Conservation (phyloP, 2,888 invertebrate species). For the Leptothorax acervorum region DNA sequence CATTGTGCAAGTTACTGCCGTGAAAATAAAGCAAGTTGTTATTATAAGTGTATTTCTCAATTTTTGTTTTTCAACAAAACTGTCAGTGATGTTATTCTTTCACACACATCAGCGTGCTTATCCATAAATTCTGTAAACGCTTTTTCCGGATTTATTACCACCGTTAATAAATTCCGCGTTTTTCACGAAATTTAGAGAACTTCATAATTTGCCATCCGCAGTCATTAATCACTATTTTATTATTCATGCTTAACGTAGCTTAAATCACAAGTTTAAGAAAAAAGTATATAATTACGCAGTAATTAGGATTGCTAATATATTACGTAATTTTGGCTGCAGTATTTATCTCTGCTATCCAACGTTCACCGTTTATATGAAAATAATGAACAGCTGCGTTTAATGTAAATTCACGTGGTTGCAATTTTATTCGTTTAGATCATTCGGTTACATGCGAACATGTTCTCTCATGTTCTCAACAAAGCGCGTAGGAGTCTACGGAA, state of each 20-base stretch:
- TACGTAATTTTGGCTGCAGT: neutral
- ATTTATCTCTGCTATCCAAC: conserved; percentile 8
- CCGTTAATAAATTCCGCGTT: neutral
- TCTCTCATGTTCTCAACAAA: conserved; percentile 11
- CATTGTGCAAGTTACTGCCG: neutral
- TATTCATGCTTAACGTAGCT: conserved; percentile 7
- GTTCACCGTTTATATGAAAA: neutral
- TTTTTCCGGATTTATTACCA: conserved; percentile 20
- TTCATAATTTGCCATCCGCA: neutral
- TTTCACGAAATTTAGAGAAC: conserved; percentile 22
- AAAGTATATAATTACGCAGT: conserved; percentile 16
- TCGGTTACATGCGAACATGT: neutral
- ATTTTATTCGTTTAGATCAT: conserved; percentile 28
- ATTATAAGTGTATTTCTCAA: conserved; percentile 3
- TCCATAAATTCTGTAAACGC: conserved; percentile 10
- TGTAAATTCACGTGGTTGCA: neutral
- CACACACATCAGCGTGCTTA: conserved; percentile 6
- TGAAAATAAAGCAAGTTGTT: conserved; percentile 18
- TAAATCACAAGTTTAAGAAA: neutral
- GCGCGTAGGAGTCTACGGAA: conserved; percentile 9
- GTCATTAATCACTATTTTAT: conserved; percentile 36
- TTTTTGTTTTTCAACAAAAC: conserved; percentile 20
- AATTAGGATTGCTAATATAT: conserved; percentile 12
- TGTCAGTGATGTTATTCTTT: conserved; percentile 17
- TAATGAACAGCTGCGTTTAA: conserved; percentile 28